A percentile compares a stretch with the other conserved stretches of the same genome.
Evolutionary conservation across 2,113 vertebrate species (phyloP).

Genomic region (Camelus dromedarius): DNA sequence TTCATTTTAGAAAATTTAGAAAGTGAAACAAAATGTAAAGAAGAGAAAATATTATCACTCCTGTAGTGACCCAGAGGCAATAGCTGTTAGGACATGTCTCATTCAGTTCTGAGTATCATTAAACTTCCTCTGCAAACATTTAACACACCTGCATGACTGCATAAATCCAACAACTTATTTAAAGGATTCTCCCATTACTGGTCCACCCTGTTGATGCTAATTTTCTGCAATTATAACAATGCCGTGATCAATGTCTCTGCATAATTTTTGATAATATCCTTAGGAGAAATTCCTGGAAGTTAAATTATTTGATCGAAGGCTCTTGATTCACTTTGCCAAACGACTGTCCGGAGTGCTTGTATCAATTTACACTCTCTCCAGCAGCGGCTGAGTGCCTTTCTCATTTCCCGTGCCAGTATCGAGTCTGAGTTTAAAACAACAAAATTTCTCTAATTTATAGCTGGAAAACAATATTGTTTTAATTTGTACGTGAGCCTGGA

Average conservation of each 20-base stretch:
- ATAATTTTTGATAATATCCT: background rate
- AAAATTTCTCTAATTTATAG: background rate
- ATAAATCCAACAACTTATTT: background rate
- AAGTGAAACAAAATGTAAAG: constrained; percentile 23
- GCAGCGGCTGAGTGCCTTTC: fast-evolving
- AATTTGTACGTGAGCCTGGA: background rate
- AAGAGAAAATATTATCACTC: background rate
- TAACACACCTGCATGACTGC: background rate
- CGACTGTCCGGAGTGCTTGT: background rate
- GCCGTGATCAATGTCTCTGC: constrained; percentile 16
- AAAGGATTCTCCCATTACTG: background rate
- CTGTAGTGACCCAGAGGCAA: background rate
- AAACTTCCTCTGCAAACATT: background rate
- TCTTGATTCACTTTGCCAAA: constrained; percentile 48
- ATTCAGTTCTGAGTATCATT: background rate
- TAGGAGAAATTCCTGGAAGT: constrained; percentile 66
- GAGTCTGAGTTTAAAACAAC: background rate
- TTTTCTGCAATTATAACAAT: constrained; percentile 34
- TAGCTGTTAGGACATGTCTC: background rate
- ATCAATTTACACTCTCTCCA: background rate
- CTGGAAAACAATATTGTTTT: background rate
- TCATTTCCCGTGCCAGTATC: fast-evolving
- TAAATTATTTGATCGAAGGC: constrained; percentile 35
- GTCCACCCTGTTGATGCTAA: background rate
- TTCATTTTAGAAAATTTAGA: constrained; percentile 30